phyloP scores from a whole-genome alignment of 2,113 vertebrate genomes.

The Rhinogobius similis region DNA sequence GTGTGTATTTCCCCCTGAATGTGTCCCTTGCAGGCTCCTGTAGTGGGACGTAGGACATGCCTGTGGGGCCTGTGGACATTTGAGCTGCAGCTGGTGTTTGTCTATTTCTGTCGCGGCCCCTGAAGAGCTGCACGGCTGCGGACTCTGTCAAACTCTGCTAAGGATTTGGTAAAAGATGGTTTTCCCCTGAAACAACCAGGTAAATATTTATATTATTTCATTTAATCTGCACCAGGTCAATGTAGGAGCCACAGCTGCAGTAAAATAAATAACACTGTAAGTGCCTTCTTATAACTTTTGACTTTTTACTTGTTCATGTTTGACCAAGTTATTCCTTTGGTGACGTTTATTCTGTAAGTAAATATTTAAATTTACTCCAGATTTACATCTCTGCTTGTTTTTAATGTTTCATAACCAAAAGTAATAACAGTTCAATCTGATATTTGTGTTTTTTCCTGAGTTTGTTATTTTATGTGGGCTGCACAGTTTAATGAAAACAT shows the following conservation, averaged over 20 bases:
- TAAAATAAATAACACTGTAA: neutral
- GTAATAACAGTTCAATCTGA: too few relatives aligned
- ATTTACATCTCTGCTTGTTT: neutral
- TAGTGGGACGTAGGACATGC: conserved; percentile 22
- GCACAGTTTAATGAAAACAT: too few relatives aligned
- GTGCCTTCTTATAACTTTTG: neutral
- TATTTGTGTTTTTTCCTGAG: too few relatives aligned
- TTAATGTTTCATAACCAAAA: neutral
- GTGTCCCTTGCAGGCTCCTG: neutral
- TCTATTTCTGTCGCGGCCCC: conserved; percentile 83
- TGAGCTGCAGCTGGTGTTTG: conserved; percentile 62
- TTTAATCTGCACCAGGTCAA: neutral
- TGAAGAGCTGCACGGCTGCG: conserved; percentile 22
- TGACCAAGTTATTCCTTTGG: neutral
- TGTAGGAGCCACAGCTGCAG: neutral
- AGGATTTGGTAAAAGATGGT: conserved; percentile 37
- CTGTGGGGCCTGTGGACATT: conserved; percentile 42
- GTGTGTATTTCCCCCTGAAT: neutral
- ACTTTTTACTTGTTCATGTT: neutral
- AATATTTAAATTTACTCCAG: neutral
- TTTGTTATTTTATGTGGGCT: too few relatives aligned
- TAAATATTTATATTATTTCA: conserved; percentile 25
- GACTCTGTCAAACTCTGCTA: conserved; percentile 45
- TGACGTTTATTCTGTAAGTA: neutral
- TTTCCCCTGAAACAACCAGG: conserved; percentile 49